Base-by-base conservation (phyloP, 2,888 invertebrate genomes). In the Phortica magna region DNA sequence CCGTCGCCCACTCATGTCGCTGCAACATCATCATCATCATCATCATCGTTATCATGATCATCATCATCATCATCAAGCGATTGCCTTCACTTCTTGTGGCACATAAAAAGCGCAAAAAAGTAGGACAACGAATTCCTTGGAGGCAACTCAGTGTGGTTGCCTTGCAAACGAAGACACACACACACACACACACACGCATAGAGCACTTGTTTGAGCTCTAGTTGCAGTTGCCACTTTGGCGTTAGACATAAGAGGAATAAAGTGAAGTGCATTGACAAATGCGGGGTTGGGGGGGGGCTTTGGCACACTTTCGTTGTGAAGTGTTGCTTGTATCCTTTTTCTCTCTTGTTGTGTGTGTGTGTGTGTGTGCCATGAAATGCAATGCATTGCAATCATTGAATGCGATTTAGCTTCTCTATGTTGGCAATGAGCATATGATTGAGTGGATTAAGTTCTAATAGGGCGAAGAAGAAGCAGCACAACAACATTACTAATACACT, bases 401-500 rank as follows among this genome's bases (percentile, higher is more conserved):
- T 77, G 77, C 76, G 78, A 83, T 81, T 80, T 74, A 72, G 79
- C 67, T 78, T 77, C 74, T 71, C 79, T 79, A 80, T 79, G 79
- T 43, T 73, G 73, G 68, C 59, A 76, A 76, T 76, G 76, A 43
- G 74, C 77, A 78, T 76, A 80, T 80, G 77, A 85, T 87, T 83
- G 78, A 79, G 79, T 77, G 77, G 65, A 74, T 74, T 71, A 31
- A 76, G 77, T 75, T 59, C 73, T 80, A 81, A 81, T 83, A 73
- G 73, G 70, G 31, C 61, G 73, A 61, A 70, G 76, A 73, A 77
- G 77, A 73, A 74, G 53, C 75, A 71, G 75, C 43, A 64, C 61
- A 61, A 22, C 22, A 17, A 61, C 48, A 9, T 48, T 48, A 6
- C 48, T 48, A 9, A 48, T 31, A 31, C 31, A 31, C 31, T 31